phyloP scores from a whole-genome alignment of 92 coral and sea anemone genomes.

The Epizoanthus illoricatus region DNA sequence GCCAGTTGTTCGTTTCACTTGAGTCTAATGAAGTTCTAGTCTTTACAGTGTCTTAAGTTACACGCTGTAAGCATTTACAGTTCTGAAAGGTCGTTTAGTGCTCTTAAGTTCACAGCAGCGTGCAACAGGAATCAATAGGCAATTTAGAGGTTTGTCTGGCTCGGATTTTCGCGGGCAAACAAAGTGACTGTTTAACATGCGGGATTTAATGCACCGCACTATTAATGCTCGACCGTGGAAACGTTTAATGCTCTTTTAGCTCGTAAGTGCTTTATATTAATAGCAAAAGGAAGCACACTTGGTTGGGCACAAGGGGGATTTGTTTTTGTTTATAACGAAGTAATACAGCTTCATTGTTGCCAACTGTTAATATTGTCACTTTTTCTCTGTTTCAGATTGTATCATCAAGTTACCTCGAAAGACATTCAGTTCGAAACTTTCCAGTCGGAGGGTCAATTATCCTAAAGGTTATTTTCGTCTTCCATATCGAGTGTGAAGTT shows the following conservation, averaged over 20 bases:
- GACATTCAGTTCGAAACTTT: conserved; percentile 5
- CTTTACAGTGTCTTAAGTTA: conserved; percentile 5
- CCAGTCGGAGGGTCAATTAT: conserved; percentile 26
- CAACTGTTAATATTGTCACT: conserved; percentile 16
- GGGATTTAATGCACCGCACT: conserved; percentile 18
- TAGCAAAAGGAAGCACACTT: conserved; percentile 2
- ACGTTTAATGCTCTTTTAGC: conserved; percentile 14
- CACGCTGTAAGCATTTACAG: conserved; percentile 30
- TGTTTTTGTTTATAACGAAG: background rate
- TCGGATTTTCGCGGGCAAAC: conserved; percentile 38
- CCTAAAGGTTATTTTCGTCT: conserved; percentile 48
- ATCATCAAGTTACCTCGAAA: conserved; percentile 26
- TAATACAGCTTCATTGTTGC: background rate
- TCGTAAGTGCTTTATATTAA: conserved; percentile 18
- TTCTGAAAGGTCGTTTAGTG: conserved; percentile 41
- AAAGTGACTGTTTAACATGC: conserved; percentile 30
- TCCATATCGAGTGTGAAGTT: conserved; percentile 56
- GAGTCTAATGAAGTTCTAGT: conserved; percentile 30
- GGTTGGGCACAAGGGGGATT: background rate
- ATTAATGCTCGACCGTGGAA: conserved; percentile 11
- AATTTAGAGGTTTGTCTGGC: conserved; percentile 1
- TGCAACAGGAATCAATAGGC: conserved; percentile 40
- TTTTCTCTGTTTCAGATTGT: conserved; percentile 27
- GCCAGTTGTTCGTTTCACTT: conserved; percentile 26
- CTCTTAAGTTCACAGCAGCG: conserved; percentile 34